Evolutionary conservation across 2,113 vertebrate genomes (phyloP), one percentile per base, ranked within the genome.

Genomic region (Jacana jacana): DNA sequence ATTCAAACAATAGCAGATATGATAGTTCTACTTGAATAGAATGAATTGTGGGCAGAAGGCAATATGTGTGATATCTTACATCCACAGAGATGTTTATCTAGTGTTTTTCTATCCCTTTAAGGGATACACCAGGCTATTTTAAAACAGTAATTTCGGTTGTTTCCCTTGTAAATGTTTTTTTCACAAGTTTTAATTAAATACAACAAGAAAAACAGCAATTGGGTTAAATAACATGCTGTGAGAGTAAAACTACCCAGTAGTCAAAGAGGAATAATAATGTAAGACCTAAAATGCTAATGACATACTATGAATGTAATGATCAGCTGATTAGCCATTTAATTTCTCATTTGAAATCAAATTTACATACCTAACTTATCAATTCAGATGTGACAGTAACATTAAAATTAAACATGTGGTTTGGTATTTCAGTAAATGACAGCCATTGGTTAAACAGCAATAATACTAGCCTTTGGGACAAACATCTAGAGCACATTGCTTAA

Each of bases 311-410:
- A 49, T 58, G 44, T 63, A 92, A 85, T 3, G 73, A 95, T 95
- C 92, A 96, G 73, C 70, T 92, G 95, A 95, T 96, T 95, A 96
- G 86, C 61, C 73, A 87, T 88, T 94, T 93, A 92, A 96, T 96
- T 96, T 95, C 77, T 84, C 77, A 82, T 91, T 93, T 84, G 77
- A 86, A 95, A 92, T 92, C 37, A 82, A 90, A 97, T 97, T 95
- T 94, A 69, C 93, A 95, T 88, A 72, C 37, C 73, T 79, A 85
- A 91, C 88, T 88, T 95, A 87, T 91, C 72, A 90, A 91, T 94
- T 95, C 83, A 64, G 69, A 84, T 72, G 80, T 96, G 92, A 91
- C 88, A 91, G 88, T 72, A 87, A 81, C 83, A 91, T 95, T 92
- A 92, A 84, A 92, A 92, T 94, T 94, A 96, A 96, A 93, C 91